phyloP scores from a whole-genome alignment of 2,888 invertebrate species.

The Gandaritis pyraliata region DNA sequence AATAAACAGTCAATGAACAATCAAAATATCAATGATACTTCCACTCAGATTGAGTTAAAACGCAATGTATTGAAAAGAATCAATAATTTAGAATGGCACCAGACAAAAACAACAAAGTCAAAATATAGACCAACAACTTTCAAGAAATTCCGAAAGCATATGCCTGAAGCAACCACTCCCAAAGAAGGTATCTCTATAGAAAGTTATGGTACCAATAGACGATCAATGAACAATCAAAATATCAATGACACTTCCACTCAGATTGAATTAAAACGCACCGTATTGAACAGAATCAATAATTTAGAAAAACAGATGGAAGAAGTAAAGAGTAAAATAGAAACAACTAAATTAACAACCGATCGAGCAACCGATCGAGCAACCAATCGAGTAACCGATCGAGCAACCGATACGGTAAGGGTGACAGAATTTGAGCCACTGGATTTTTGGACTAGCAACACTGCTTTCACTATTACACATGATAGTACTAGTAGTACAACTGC shows the following conservation, averaged over 20 bases:
- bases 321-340: conserved; percentile 10
- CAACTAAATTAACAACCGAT: conserved; percentile 3
- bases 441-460: conserved; percentile 2
- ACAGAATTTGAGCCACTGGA: conserved; percentile 4
- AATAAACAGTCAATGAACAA: conserved; percentile 5
- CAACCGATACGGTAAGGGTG: not conserved
- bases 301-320: conserved; percentile 23
- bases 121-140: conserved; percentile 7
- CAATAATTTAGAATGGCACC: conserved; percentile 17
- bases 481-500: not conserved
- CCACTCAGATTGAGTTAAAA: conserved; percentile 9
- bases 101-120: not conserved
- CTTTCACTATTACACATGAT: not conserved
- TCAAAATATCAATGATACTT: not conserved
- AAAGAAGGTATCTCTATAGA: conserved; percentile 34
- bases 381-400: too few relatives aligned
- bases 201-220: conserved; percentile 16
- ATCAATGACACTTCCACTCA: not conserved
- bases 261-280: conserved; percentile 11
- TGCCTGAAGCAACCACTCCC: not conserved
- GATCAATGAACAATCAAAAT: not conserved
- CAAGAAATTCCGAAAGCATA: conserved; percentile 9
- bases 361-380: too few relatives aligned
- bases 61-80: conserved; percentile 16
- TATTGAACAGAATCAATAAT: conserved; percentile 17